Conservation (phyloP, 1,140 invertebrate genomes). For the Scaptomyza pallida region DNA sequence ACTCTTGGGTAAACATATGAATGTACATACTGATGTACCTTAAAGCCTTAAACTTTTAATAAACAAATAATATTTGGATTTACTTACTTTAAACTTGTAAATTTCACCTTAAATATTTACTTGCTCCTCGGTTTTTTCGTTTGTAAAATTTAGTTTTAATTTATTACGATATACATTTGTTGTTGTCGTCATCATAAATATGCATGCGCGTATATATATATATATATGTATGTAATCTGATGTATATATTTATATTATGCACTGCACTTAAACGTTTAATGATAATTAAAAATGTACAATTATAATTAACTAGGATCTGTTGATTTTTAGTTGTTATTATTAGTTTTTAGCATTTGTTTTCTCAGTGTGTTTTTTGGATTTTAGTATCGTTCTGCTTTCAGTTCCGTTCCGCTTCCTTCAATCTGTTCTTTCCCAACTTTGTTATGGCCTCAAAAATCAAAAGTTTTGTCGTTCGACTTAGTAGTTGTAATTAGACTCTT, state of each 20-base stretch:
- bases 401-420: constrained; percentile 27
- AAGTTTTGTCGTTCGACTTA: constrained; percentile 11
- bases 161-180: constrained; percentile 80
- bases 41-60: too few relatives aligned
- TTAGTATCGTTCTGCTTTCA: constrained; percentile 21
- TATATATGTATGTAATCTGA: constrained; percentile 12
- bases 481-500: constrained; percentile 46
- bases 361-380: constrained; percentile 43
- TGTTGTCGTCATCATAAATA: constrained; percentile 58
- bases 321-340: constrained; percentile 47
- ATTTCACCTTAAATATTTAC: background rate
- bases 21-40: too few relatives aligned
- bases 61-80: too few relatives aligned
- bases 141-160: constrained; percentile 80
- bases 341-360: constrained; percentile 30
- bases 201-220: constrained; percentile 27
- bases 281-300: constrained; percentile 80
- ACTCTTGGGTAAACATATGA: too few relatives aligned
- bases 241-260: constrained; percentile 42
- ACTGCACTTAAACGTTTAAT: constrained; percentile 70
- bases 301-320: constrained; percentile 79
- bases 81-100: too few relatives aligned
- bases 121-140: constrained; percentile 21
- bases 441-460: constrained; percentile 31
- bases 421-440: constrained; percentile 4